phyloP scores from a whole-genome alignment of 2,797 vertebrate genomes.

The Melopsittacus undulatus region DNA sequence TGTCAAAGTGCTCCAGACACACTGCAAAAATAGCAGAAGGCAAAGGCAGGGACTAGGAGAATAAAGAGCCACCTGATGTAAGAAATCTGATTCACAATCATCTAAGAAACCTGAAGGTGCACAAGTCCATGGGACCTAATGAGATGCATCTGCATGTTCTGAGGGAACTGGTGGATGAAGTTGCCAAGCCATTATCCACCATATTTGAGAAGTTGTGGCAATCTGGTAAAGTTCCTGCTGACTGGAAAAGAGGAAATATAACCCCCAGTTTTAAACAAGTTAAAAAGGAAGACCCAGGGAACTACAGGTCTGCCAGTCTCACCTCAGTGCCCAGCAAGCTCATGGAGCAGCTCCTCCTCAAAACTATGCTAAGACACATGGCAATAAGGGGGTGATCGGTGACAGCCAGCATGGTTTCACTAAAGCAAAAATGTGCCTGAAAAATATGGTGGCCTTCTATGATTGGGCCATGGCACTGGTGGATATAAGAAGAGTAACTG shows the following conservation, averaged over 20 bases:
- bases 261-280: not conserved
- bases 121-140: not conserved
- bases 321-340: not conserved
- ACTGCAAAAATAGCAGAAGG: not conserved
- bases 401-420: not conserved
- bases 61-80: not conserved
- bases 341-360: not conserved
- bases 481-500: not conserved
- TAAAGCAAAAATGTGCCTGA: not conserved
- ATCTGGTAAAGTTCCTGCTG: not conserved
- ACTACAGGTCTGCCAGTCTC: not conserved
- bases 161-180: not conserved
- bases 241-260: not conserved
- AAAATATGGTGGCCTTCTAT: not conserved
- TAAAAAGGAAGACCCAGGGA: not conserved
- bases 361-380: not conserved
- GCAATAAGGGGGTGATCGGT: not conserved
- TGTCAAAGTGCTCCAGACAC: not conserved
- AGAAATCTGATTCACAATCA: not conserved
- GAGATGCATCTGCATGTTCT: not conserved
- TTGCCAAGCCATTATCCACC: not conserved
- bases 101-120: not conserved
- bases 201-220: not conserved
- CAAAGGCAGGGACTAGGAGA: not conserved
- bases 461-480: not conserved